Percentiles rank a stretch among this genome's conserved stretches.
These are phyloP conservation scores for Lithobates sylvaticus DNA, from an alignment of 2,797 vertebrate genomes.

Conservation along the genomic window DNA sequence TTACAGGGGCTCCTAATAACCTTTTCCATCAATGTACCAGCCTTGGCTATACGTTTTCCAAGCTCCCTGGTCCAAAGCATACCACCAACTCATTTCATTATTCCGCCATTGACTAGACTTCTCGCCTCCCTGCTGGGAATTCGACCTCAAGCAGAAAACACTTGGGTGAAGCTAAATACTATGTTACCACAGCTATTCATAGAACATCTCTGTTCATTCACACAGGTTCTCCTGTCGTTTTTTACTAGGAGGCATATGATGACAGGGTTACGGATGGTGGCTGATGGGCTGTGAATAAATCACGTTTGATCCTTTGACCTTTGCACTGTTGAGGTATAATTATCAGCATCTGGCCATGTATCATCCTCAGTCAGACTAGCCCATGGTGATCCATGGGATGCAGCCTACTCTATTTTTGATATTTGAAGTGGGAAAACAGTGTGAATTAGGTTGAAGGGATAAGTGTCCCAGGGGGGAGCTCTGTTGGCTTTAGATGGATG, in stretches of 20 bases:
- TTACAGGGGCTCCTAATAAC: no score
- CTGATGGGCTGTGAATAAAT: conserved; percentile 22
- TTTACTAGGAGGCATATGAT: not conserved
- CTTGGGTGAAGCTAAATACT: not conserved
- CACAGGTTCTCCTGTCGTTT: not conserved
- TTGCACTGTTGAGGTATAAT: conserved; percentile 28
- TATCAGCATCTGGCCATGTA: conserved; percentile 5
- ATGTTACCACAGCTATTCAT: not conserved
- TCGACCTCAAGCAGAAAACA: not conserved
- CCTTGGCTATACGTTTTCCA: no score
- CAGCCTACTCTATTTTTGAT: not conserved
- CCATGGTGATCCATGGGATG: not conserved
- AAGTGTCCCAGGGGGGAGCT: conserved; percentile 12
- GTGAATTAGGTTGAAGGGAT: conserved; percentile 5
- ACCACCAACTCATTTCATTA: not conserved
- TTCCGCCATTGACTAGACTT: not conserved
- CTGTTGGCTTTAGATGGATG: conserved; percentile 46
- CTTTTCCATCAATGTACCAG: no score
- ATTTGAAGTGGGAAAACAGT: not conserved
- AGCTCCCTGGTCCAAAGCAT: no score
- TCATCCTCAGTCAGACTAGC: not conserved
- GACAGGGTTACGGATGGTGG: not conserved
- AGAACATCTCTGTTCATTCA: not conserved
- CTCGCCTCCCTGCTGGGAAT: not conserved
- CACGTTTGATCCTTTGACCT: conserved; percentile 42